These are phyloP conservation scores for Chaenocephalus aceratus DNA, from an alignment of 2,113 vertebrate species.

Conservation along the genomic window DNA sequence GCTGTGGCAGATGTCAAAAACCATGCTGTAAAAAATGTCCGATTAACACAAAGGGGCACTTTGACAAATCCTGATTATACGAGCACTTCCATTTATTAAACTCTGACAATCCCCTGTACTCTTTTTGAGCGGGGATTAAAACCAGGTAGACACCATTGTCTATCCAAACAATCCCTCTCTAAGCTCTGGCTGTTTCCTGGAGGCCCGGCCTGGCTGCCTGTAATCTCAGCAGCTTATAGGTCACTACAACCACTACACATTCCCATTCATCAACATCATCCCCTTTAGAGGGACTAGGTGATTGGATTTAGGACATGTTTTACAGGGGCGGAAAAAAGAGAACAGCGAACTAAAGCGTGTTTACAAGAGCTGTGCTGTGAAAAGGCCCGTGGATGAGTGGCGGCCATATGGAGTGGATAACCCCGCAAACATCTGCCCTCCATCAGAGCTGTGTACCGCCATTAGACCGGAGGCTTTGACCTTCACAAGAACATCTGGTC, in stretches of 20 bases:
- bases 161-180: constrained; percentile 81
- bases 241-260: constrained; percentile 71
- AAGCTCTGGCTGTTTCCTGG: constrained; percentile 70
- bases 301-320: constrained; percentile 84
- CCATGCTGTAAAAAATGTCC: constrained; percentile 85
- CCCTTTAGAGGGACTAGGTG: constrained; percentile 73
- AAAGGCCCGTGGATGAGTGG: constrained; percentile 70
- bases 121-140: constrained; percentile 79
- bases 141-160: constrained; percentile 87
- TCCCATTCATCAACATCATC: constrained; percentile 79
- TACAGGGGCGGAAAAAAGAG: constrained; percentile 50
- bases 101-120: constrained; percentile 78
- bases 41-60: constrained; percentile 88
- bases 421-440: constrained; percentile 77
- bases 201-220: constrained; percentile 52
- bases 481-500: constrained; percentile 74
- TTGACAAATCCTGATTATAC: constrained; percentile 86
- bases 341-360: constrained; percentile 69
- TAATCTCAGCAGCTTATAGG: constrained; percentile 76
- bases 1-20: constrained; percentile 85
- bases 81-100: constrained; percentile 89
- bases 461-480: constrained; percentile 54
- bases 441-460: constrained; percentile 50
- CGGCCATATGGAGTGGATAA: constrained; percentile 80
- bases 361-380: constrained; percentile 77